Percentiles rank a stretch among this genome's conserved stretches.
Evolutionary conservation across 2,113 vertebrate genomes (phyloP).

Genomic region (Alces alces): DNA sequence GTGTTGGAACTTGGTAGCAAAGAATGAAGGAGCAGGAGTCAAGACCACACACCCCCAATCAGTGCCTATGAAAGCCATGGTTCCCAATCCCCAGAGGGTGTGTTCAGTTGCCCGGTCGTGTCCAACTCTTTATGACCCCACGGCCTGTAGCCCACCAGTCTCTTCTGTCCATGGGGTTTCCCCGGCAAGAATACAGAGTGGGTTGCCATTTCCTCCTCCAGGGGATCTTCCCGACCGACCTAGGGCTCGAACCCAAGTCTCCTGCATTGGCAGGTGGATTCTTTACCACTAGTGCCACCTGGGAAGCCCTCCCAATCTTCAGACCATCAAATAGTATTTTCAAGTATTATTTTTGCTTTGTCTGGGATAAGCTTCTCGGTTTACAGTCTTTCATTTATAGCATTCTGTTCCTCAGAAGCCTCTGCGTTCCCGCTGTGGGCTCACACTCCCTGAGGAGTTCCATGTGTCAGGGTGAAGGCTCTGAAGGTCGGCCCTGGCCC

Average conservation of each 20-base stretch:
- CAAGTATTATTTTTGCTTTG: not conserved
- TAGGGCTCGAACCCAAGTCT: not conserved
- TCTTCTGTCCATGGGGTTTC: not conserved
- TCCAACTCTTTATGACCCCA: not conserved
- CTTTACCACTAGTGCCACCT: not conserved
- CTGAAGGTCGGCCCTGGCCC: not conserved
- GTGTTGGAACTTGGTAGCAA: no score
- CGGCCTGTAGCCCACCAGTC: not conserved
- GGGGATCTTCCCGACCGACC: not conserved
- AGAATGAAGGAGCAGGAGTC: not conserved
- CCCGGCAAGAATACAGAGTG: not conserved
- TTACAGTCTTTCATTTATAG: not conserved
- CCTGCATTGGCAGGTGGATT: not conserved
- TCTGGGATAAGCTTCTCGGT: not conserved
- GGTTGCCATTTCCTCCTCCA: not conserved
- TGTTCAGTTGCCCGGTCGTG: not conserved
- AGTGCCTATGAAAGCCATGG: fast-evolving
- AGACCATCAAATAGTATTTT: not conserved
- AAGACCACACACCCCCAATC: not conserved
- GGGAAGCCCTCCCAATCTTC: not conserved
- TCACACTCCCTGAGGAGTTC: not conserved
- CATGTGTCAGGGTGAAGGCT: not conserved
- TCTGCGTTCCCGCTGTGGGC: not conserved
- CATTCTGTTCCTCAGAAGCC: not conserved
- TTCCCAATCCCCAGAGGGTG: not conserved